Evolutionary conservation across 2,797 vertebrate genomes (phyloP), one percentile per base, ranked within the genome.

Genomic region (Nothura maculosa): DNA sequence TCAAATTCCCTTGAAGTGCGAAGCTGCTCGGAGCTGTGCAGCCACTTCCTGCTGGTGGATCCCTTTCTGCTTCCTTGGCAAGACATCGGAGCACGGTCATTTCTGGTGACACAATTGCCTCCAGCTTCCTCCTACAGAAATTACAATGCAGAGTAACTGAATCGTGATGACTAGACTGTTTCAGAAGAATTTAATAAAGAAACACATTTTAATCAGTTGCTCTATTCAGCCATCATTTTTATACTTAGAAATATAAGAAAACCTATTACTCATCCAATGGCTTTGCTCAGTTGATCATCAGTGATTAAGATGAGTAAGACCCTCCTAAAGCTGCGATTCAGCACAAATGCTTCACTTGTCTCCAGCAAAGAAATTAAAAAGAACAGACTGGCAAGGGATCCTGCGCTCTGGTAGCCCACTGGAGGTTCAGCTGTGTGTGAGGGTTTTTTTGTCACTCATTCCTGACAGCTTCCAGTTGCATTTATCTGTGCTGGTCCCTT

Each of bases 111-210:
- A 78, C 52, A n/a, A 70, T 17, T 78, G 66, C 54, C n/a, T 95
- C 55, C 34, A 72, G 10, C 48, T 93, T 93, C 69, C 93, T 48
- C 62, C 88, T 86, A 55, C 15, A 79, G 40, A 78, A 85, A 85
- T 92, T 79, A 81, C 57, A 83, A 48, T 52, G 69, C 47, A 86
- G 87, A 95, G 66, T 73, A 89, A 85, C 73, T 67, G 85, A 87
- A 83, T 93, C 27, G 62, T 93, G 89, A 91, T 96, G 83, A 92
- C 61, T 68, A 38, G 67, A 79, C 84, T 79, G 55, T 79, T 96
- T 93, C 63, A 77, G 91, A n/a, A 20, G 30, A 84, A 87, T 94
- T 85, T 92, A 94, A 94, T 94, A 96, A 92, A 89, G 85, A 84
- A 48, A 87, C 15, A 16, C n/a, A 43, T 67, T 88, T 83, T 93